Evolutionary conservation across 2,113 vertebrate genomes (phyloP).

Genomic region (Chaetops frenatus): DNA sequence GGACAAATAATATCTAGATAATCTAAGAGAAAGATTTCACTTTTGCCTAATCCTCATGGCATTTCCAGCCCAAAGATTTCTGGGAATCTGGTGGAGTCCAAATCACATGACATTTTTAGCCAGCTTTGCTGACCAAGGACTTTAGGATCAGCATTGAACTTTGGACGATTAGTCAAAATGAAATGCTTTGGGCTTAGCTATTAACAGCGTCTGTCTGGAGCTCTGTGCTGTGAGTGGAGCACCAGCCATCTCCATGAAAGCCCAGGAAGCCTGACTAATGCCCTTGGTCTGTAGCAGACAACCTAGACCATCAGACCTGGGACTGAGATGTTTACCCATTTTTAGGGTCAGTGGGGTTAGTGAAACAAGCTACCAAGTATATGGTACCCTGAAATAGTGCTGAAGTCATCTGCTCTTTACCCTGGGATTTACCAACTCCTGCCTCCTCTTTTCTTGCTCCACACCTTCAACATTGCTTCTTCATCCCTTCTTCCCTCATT

Average conservation of each 20-base stretch:
- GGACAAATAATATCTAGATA: conserved; percentile 5
- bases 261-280: background rate
- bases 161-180: conserved; percentile 20
- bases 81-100: conserved; percentile 23
- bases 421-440: background rate
- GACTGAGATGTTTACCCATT: background rate
- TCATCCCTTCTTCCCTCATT: background rate
- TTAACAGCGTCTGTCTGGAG: background rate
- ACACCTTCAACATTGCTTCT: background rate
- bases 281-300: background rate
- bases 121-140: conserved; percentile 42
- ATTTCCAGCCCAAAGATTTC: conserved; percentile 47
- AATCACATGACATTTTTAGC: background rate
- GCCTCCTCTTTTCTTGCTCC: background rate
- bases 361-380: background rate
- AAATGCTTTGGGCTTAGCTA: conserved; percentile 30
- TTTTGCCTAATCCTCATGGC: conserved; percentile 32
- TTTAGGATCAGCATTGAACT: conserved; percentile 40
- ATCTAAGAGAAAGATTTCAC: conserved; percentile 16
- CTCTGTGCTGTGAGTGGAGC: background rate
- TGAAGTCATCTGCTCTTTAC: background rate
- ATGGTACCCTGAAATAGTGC: background rate
- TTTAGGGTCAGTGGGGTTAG: background rate
- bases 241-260: background rate
- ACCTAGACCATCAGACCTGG: background rate